Percentiles rank a stretch among this genome's conserved stretches.
phyloP scores from a whole-genome alignment of 1,140 invertebrate species.

The Neotoxoptera formosana region DNA sequence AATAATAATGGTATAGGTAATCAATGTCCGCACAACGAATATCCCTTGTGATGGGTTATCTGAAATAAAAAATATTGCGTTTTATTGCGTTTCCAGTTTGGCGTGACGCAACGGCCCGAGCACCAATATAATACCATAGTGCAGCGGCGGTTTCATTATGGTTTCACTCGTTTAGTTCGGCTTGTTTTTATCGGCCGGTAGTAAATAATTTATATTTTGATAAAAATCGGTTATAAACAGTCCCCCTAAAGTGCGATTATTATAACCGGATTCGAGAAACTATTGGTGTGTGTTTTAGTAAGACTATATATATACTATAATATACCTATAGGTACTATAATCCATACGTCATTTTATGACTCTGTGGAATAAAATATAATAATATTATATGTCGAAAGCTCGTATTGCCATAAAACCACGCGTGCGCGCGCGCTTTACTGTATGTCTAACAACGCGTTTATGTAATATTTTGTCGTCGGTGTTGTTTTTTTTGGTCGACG shows the following conservation, averaged over 20 bases:
- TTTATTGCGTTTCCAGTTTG: conserved; percentile 29
- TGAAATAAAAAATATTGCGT: not conserved
- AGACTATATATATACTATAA: not conserved
- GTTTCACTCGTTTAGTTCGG: not conserved
- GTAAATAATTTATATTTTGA: conserved; percentile 7
- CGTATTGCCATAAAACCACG: not conserved
- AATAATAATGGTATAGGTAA: not conserved
- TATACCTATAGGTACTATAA: too few species aligned
- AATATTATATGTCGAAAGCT: not conserved
- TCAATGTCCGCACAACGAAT: not conserved
- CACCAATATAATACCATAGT: not conserved
- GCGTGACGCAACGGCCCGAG: not conserved
- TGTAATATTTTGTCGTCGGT: not conserved
- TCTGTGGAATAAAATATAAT: not conserved
- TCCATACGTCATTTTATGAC: not conserved
- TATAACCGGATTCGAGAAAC: not conserved
- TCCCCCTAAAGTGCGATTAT: not conserved
- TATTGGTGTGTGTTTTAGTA: not conserved
- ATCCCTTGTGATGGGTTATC: not conserved
- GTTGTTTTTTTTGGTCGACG: not conserved
- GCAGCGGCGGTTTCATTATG: not conserved
- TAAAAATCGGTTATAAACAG: not conserved
- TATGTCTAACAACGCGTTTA: not conserved
- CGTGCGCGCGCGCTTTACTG: not conserved
- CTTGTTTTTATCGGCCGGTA: not conserved